phyloP scores from a whole-genome alignment of 2,113 vertebrate genomes.

The Dromiciops gliroides region DNA sequence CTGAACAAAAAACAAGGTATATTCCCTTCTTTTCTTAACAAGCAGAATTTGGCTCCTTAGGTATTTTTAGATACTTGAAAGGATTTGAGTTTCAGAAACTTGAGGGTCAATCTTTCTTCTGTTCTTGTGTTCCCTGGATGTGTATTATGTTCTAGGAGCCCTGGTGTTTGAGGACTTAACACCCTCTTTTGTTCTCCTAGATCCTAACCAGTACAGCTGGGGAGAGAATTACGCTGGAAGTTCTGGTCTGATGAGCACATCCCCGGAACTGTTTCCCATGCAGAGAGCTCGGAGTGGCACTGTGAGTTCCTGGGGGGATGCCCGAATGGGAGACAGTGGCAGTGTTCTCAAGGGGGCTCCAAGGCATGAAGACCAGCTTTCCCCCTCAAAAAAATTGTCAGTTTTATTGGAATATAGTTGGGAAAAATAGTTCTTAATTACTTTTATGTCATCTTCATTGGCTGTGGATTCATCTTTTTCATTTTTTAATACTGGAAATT shows the following conservation, averaged over 20 bases:
- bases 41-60: background rate
- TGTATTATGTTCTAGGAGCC: background rate
- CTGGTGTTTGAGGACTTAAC: background rate
- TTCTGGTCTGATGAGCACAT: conserved; percentile 96
- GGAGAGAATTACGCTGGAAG: conserved; percentile 98
- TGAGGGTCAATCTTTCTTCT: background rate
- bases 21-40: too few species aligned
- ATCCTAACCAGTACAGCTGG: conserved; percentile 99
- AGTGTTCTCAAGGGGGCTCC: background rate
- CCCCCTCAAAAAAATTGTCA: background rate
- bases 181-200: conserved; percentile 78
- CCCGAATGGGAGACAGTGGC: fast-evolving
- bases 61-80: background rate
- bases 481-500: background rate
- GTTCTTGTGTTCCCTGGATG: background rate
- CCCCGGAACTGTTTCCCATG: conserved; percentile 92
- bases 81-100: background rate
- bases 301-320: conserved; percentile 84
- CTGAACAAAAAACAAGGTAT: too few species aligned
- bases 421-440: background rate
- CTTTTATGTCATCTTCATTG: background rate
- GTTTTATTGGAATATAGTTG: background rate
- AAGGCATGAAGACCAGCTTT: fast-evolving
- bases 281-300: conserved; percentile 95
- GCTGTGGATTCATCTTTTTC: background rate